Evolutionary conservation across 2,797 vertebrate genomes (phyloP).

Genomic region (Pampus argenteus): DNA sequence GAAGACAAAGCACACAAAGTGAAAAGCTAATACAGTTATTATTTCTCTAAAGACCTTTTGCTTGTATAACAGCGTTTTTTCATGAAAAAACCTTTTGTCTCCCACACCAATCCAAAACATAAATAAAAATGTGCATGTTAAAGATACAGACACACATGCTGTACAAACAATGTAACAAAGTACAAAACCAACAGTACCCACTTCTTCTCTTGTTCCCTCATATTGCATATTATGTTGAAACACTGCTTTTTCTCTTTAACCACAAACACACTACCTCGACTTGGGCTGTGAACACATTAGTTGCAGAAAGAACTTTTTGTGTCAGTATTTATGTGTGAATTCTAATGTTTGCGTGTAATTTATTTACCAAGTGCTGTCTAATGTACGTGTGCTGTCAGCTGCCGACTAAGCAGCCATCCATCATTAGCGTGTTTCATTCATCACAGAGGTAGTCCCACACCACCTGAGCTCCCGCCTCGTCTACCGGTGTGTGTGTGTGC

Average conservation of each 20-base stretch:
- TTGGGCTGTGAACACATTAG: constrained; percentile 69
- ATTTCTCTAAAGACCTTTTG: constrained; percentile 40
- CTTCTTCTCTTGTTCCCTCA: not conserved
- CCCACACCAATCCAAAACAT: not conserved
- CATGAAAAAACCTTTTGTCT: constrained; percentile 23
- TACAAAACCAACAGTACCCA: not conserved
- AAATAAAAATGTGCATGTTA: not conserved
- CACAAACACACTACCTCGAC: constrained; percentile 48
- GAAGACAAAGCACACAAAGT: constrained; percentile 34
- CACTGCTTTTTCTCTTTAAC: constrained; percentile 9
- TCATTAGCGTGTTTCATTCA: constrained; percentile 78
- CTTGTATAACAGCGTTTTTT: constrained; percentile 14
- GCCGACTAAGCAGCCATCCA: constrained; percentile 76
- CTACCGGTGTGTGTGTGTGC: constrained; percentile 30
- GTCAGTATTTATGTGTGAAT: constrained; percentile 27
- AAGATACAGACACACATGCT: not conserved
- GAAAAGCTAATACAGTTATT: constrained; percentile 38
- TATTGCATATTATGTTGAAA: constrained; percentile 5
- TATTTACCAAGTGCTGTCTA: constrained; percentile 80
- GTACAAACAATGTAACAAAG: not conserved
- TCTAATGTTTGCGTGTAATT: constrained; percentile 55
- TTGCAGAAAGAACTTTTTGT: constrained; percentile 20
- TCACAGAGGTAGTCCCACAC: constrained; percentile 59
- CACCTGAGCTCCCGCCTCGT: constrained; percentile 38
- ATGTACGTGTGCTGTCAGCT: constrained; percentile 77